Base-by-base conservation (phyloP, 2,888 invertebrate genomes). In the Sericinus montela region DNA sequence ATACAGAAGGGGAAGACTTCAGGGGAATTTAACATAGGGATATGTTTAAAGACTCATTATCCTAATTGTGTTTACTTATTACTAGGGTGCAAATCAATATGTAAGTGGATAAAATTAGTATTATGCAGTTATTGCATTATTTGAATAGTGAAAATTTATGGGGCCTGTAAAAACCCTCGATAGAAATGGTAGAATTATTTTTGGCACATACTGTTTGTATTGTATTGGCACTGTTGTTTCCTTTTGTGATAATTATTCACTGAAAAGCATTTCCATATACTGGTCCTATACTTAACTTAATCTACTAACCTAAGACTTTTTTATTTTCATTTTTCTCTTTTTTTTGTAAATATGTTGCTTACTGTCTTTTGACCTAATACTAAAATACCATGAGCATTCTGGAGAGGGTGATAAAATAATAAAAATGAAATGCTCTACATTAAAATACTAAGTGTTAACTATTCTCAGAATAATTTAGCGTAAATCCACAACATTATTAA, bases 401-500 rank as follows among this genome's bases (percentile, higher is more conserved):
- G 82, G 88, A 87, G 87, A 87, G 87, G 86, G 88, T 72, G 65
- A 79, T 68, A 83, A 45, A 80, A 76, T 78, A 76, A 78, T 75
- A 70, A 58, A 79, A 83, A 80, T 68, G 63, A 80, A 80, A 62
- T 69, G 65, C 74, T 68, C 75, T 75, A 80, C 66, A 65, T 73
- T 80, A 79, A 69, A 73, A 66, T 63, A 73, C 78, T 80, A 81
- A 72, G 77, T 70, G 79, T 79, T 78, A 78, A 76, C 80, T 82
- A 85, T 73, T 77, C 75, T 78, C 84, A 80, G 79, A 85, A 84
- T 84, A 87, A 84, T 87, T 86, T 84, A 82, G 80, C 79, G 80
- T 83, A 83, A 80, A 82, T 82, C 83, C 83, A 83, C 85, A 87
- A 87, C 85, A 85, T 84, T 72, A 81, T 80, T 80, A 86, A 80